Conservation (phyloP, 1,140 invertebrate species). For the Acromyrmex heyeri region DNA sequence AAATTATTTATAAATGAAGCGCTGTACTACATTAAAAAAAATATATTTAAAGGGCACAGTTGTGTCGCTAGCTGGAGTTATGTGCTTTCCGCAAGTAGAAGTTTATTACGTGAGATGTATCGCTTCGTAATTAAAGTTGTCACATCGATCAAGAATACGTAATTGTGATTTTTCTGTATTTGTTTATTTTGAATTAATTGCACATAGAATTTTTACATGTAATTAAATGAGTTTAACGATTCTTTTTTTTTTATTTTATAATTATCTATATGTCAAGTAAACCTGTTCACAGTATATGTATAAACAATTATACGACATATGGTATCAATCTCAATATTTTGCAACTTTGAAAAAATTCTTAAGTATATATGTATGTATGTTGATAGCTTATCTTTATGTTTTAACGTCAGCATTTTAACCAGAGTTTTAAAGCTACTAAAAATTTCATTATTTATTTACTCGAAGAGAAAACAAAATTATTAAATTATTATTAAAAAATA, state of each 20-base stretch:
- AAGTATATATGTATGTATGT: neutral
- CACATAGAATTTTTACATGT: neutral
- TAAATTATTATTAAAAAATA: neutral
- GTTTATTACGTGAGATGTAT: slow-evolving; percentile 5
- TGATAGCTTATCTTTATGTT: neutral
- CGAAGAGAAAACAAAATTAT: neutral
- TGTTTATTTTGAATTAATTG: neutral
- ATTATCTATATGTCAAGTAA: neutral
- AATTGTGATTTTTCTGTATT: neutral
- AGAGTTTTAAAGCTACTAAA: neutral
- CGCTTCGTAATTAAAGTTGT: neutral
- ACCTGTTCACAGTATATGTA: neutral
- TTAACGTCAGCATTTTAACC: neutral
- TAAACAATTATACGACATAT: neutral
- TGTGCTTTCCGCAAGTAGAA: neutral
- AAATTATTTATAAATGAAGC: neutral
- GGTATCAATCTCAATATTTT: neutral
- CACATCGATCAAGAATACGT: neutral
- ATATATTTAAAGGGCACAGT: neutral
- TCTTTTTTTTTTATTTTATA: neutral
- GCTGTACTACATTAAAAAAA: too few relatives aligned
- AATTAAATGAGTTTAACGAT: neutral
- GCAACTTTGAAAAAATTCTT: neutral
- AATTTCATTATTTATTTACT: neutral
- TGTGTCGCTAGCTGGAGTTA: too few relatives aligned